Base-by-base conservation (phyloP, 2,113 vertebrate genomes). In the Circaetus gallicus region DNA sequence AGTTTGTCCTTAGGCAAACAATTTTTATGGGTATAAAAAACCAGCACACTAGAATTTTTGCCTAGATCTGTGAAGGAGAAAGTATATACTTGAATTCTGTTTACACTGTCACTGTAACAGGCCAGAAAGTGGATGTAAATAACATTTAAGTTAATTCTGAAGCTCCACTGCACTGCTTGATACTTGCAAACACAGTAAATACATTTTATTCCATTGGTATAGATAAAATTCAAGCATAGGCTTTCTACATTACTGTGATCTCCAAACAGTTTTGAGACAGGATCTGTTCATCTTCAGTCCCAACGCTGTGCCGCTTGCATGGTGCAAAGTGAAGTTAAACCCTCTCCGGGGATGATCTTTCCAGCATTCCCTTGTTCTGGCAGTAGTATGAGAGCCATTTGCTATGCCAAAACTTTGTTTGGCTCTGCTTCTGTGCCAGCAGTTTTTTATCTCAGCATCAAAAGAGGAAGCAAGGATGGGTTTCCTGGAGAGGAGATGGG, bases 221-320 rank as follows among this genome's bases (percentile, higher is more conserved):
- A 82, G 70, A 58, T 34, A 90, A 70, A 95, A 94, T 45, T 77
- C 28, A 91, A n/a, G 62, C 55, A 67, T 21, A 65, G 56, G 34
- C 43, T 76, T 80, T 82, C 85, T 80, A 31, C 5, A 1, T 38
- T 77, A 36, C n/a, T 80, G 0, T 2, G 2, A 38, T 92, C 71
- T 83, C 50, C 45, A 56, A 43, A 53, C 66, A 53, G 40, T 76
- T 86, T 49, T 72, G 74, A 89, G 90, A 52, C 40, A 45, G 62
- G 84, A 88, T 95, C 96, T 95, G 93, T 88, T 96, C 82, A 86
- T 92, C 82, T 90, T 96, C 95, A 97, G 71, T 74, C 58, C 94
- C 93, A 77, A 77, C 32, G 0, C 47, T 95, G 90, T 82, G 55
- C 84, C 86, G 62, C 82, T 90, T 92, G 28, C 49, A 82, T 42